These are phyloP conservation scores for Melikaiella ostensackeni DNA, from an alignment of 2,888 invertebrate genomes.

Conservation along the genomic window DNA sequence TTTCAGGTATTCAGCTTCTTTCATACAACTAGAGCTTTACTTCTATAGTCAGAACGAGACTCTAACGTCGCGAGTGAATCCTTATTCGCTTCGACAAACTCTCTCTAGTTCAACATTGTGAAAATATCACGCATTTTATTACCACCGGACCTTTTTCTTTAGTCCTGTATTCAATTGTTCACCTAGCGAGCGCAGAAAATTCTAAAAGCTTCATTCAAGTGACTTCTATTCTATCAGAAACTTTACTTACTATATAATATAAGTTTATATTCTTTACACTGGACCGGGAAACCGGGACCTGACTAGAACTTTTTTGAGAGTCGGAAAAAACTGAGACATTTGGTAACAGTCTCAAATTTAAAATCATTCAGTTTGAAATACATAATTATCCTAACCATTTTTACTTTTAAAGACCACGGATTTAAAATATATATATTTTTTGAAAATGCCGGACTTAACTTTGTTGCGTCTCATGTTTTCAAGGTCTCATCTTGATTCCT, in stretches of 20 bases:
- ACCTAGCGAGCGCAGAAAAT: neutral
- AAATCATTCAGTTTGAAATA: too few relatives aligned
- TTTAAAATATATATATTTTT: too few relatives aligned
- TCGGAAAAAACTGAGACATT: too few relatives aligned
- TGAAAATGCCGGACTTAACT: too few relatives aligned
- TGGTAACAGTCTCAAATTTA: too few relatives aligned
- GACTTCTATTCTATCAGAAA: neutral
- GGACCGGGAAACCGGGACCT: too few relatives aligned
- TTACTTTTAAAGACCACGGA: too few relatives aligned
- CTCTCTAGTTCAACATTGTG: conserved; percentile 19
- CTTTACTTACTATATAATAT: neutral
- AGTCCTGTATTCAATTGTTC: neutral
- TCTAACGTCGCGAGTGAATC: conserved; percentile 13
- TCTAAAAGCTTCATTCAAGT: conserved; percentile 28
- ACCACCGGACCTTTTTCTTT: neutral
- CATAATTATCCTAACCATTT: too few relatives aligned
- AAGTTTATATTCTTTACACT: neutral
- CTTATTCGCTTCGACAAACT: conserved; percentile 36
- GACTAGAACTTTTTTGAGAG: too few relatives aligned
- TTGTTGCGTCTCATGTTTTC: too few relatives aligned
- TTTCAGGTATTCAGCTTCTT: conserved; percentile 53
- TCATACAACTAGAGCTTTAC: conserved; percentile 14
- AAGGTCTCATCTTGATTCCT: too few relatives aligned
- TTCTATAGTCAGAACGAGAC: conserved; percentile 4
- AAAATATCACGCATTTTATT: conserved; percentile 35